A percentile compares a stretch with the other conserved stretches of the same genome.
Conservation (phyloP, 2,888 invertebrate species). For the Plebejus argus region DNA sequence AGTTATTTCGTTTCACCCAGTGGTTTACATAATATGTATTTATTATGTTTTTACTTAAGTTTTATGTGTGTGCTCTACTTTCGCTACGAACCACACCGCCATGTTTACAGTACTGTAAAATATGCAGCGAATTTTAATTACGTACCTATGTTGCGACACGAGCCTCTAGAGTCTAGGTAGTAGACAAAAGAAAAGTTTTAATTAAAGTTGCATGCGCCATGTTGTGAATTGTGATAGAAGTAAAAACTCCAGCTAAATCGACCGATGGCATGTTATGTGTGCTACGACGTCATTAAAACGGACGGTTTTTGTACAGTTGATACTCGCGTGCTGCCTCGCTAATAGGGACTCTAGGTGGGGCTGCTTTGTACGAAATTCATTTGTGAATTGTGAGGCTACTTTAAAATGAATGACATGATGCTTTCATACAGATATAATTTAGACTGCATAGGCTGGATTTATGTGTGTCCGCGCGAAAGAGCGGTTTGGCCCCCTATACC, state of each 20-base stretch:
- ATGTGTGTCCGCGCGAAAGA: too few species aligned
- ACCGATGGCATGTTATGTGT: slow-evolving; percentile 20
- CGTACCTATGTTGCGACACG: neutral
- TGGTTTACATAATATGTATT: too few species aligned
- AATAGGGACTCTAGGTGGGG: neutral
- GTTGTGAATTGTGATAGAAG: neutral
- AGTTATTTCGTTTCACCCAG: too few species aligned
- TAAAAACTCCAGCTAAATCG: slow-evolving; percentile 24
- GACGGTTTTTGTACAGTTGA: slow-evolving; percentile 7
- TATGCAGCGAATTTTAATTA: slow-evolving; percentile 3
- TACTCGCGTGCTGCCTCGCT: neutral
- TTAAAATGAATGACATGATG: neutral
- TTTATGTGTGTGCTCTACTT: neutral
- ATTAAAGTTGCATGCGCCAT: slow-evolving; percentile 17
- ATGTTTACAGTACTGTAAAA: neutral
- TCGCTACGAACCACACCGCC: neutral
- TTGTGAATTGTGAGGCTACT: neutral
- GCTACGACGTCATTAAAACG: slow-evolving; percentile 25
- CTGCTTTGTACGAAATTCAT: neutral
- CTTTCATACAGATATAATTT: too few species aligned
- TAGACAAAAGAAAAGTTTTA: slow-evolving; percentile 24
- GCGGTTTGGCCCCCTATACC: too few species aligned
- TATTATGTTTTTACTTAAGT: neutral
- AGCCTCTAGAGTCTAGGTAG: neutral
- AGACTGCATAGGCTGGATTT: too few species aligned